These are phyloP conservation scores for Neosilurus hyrtlii DNA, from an alignment of 2,797 vertebrate genomes.

Conservation along the genomic window DNA sequence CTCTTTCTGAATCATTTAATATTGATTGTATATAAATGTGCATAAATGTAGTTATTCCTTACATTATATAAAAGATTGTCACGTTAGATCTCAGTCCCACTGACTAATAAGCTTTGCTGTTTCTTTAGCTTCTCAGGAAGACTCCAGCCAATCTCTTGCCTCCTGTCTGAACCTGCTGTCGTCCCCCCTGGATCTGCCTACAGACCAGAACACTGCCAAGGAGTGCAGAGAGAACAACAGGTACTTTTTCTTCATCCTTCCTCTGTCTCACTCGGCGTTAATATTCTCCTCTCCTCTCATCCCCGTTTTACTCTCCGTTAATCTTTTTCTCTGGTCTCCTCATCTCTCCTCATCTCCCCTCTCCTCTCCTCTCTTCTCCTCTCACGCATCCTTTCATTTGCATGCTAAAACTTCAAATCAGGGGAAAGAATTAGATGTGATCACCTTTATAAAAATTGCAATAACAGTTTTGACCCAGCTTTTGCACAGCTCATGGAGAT, in stretches of 20 bases:
- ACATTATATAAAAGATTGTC: conserved; percentile 2
- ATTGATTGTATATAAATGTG: background rate
- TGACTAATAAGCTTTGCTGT: background rate
- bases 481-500: background rate
- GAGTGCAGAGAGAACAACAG: conserved; percentile 76
- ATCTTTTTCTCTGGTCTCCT: background rate
- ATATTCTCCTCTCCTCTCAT: conserved; percentile 11
- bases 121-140: conserved; percentile 85
- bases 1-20: background rate
- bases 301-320: background rate
- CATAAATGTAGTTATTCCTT: background rate
- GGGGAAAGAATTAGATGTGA: conserved; percentile 30
- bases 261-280: conserved; percentile 42
- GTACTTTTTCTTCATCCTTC: conserved; percentile 68
- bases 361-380: background rate
- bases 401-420: conserved; percentile 16
- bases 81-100: background rate
- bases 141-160: conserved; percentile 89
- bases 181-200: conserved; percentile 76
- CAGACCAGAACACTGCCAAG: conserved; percentile 76
- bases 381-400: conserved; percentile 9
- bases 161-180: conserved; percentile 87
- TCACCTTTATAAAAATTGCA: conserved; percentile 26
- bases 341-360: conserved; percentile 14
- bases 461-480: conserved; percentile 12